Evolutionary conservation across 2,888 invertebrate genomes (phyloP).

Genomic region (Aphodius sticticus): DNA sequence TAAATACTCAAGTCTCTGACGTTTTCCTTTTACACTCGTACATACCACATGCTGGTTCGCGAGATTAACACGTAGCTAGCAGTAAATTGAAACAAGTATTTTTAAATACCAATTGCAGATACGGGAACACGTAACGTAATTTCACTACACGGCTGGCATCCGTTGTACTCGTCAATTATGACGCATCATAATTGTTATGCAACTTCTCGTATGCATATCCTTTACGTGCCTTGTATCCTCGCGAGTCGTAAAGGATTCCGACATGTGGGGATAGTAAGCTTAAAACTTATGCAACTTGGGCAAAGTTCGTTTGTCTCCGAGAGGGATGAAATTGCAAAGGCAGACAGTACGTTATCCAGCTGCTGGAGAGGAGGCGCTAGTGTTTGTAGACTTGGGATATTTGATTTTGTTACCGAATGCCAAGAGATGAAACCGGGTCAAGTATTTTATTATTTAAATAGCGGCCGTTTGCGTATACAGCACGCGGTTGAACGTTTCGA

Average conservation of each 20-base stretch:
- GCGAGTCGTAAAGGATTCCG: too few relatives aligned
- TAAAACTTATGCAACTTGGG: neutral
- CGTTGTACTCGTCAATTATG: constrained; percentile 4
- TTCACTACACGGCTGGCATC: neutral
- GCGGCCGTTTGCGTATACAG: neutral
- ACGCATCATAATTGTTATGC: neutral
- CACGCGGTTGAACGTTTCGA: neutral
- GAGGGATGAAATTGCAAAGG: neutral
- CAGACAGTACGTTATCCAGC: neutral
- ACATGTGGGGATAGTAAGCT: neutral
- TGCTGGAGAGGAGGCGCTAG: neutral
- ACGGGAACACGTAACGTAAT: neutral
- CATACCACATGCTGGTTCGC: neutral
- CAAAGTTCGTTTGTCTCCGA: neutral
- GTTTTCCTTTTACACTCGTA: neutral
- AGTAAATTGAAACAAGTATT: neutral
- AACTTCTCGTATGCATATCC: too few relatives aligned
- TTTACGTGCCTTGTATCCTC: too few relatives aligned
- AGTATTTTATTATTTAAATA: constrained; percentile 4
- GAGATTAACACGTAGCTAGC: neutral
- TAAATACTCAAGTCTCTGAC: neutral
- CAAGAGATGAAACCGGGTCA: neutral
- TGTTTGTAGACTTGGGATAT: neutral
- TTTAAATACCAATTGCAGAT: constrained; percentile 4
- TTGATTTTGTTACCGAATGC: constrained; percentile 4